Evolutionary conservation across 2,888 invertebrate species (phyloP), one percentile per base, ranked within the genome.

Genomic region (Cheilosia urbana): DNA sequence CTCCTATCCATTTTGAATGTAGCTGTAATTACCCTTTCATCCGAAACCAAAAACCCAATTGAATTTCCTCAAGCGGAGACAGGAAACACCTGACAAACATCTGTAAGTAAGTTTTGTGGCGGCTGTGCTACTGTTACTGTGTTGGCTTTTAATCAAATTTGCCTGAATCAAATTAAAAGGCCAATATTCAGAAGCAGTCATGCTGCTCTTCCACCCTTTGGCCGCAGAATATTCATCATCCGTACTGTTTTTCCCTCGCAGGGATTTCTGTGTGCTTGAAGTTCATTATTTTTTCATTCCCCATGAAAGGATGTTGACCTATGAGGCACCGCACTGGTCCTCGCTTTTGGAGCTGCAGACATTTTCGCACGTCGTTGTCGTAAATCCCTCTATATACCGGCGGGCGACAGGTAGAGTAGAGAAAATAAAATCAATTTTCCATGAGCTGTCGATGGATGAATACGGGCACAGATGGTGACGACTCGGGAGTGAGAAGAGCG

Each of bases 91-190:
- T 79, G 83, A 73, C 83, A 69, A 73, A 73, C 73, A 73, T 73
- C 58, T 84, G 79, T 72, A 72, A 78, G 72, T 83, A 72, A 51
- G 63, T 76, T 77, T 66, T 66, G 81, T 53, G 63, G 68, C 51
- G 57, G 68, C 49, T n/a, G 40, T 63, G 42, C 69, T 51, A 49
- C 53, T 63, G 72, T 68, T 57, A 55, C 53, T 63, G 72, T 68
- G 71, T 51, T 68, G 65, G 69, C 77, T 69, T 85, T 85, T 85
- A 85, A 85, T 85, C 85, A 85, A 85, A 85, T 85, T 80, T 85
- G 65, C 76, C 80, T 60, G 76, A 57, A 85, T 85, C 72, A 80
- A 85, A 85, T 85, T 85, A 80, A 85, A 80, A 58, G 79, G 51
- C 76, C 76, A 68, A 80, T 80, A 76, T 68, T 75, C 83, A 63